phyloP scores from a whole-genome alignment of 2,888 invertebrate species.

The Hesperia comma region DNA sequence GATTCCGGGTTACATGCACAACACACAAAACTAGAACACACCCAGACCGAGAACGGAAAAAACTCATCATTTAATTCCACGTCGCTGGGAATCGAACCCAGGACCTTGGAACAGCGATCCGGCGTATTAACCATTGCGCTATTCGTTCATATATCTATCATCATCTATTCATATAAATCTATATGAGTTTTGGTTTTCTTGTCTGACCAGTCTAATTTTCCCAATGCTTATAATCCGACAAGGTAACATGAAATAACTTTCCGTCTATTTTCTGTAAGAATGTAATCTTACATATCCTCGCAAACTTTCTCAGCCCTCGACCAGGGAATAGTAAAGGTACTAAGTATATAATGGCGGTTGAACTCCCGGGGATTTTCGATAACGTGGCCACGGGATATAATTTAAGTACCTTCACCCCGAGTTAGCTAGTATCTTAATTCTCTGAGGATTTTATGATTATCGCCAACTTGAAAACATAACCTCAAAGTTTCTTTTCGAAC shows the following conservation, averaged over 20 bases:
- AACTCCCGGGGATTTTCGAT: slow-evolving; percentile 44
- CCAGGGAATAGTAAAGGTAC: slow-evolving; percentile 11
- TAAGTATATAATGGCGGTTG: slow-evolving; percentile 22
- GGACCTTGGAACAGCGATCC: too few relatives aligned
- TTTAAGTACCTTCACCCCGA: slow-evolving; percentile 43
- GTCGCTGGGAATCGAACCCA: too few relatives aligned
- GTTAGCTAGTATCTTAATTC: slow-evolving; percentile 30
- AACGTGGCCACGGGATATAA: slow-evolving; percentile 44
- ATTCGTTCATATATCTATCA: too few relatives aligned
- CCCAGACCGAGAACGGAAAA: too few relatives aligned
- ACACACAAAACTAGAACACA: too few relatives aligned
- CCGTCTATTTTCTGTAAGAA: not conserved
- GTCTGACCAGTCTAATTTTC: too few relatives aligned
- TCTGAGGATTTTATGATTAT: slow-evolving; percentile 32
- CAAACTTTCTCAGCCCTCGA: slow-evolving; percentile 31
- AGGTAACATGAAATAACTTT: not conserved
- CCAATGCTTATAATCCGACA: too few relatives aligned
- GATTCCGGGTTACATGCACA: too few relatives aligned
- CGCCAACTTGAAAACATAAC: slow-evolving; percentile 28
- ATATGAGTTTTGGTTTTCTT: too few relatives aligned
- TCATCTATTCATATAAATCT: too few relatives aligned
- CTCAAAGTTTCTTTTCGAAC: slow-evolving; percentile 19
- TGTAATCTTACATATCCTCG: slow-evolving; percentile 2
- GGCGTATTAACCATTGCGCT: too few relatives aligned
- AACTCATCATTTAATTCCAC: too few relatives aligned